Conservation (phyloP, 2,888 invertebrate genomes). For the Odiellus spinosus region DNA sequence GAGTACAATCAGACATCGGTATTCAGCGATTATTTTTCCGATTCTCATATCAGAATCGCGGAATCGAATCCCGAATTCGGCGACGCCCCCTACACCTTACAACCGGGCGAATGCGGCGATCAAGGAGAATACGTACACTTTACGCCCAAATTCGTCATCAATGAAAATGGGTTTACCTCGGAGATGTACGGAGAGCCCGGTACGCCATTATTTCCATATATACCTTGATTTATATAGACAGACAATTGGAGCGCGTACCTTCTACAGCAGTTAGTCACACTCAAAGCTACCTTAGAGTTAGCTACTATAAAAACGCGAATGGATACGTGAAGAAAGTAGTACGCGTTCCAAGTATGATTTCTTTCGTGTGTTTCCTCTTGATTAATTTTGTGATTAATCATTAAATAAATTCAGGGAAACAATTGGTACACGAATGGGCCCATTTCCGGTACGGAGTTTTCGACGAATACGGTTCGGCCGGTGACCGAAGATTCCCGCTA, state of each 20-base stretch:
- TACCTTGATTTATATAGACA: too few relatives aligned
- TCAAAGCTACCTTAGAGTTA: too few relatives aligned
- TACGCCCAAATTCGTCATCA: constrained; percentile 21
- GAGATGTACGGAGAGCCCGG: constrained; percentile 19
- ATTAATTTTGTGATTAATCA: too few relatives aligned
- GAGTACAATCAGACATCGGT: too few relatives aligned
- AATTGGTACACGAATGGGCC: constrained; percentile 24
- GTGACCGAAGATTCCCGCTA: constrained; percentile 16
- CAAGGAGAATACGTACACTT: constrained; percentile 43
- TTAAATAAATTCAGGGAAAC: constrained; percentile 13
- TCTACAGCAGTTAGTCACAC: too few relatives aligned
- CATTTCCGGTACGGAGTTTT: constrained; percentile 25
- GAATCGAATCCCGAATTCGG: constrained; percentile 37
- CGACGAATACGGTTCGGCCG: constrained; percentile 23
- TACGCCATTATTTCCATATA: constrained; percentile 8
- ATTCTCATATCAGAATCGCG: constrained; percentile 38
- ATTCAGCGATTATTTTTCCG: constrained; percentile 1
- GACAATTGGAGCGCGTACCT: too few relatives aligned
- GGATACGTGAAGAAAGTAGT: too few relatives aligned
- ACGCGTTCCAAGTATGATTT: too few relatives aligned
- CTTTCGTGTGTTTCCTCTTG: too few relatives aligned
- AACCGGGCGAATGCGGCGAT: constrained; percentile 43
- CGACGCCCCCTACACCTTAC: constrained; percentile 43
- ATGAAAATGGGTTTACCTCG: constrained; percentile 11
- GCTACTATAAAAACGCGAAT: too few relatives aligned